Conservation (phyloP, 2,113 vertebrate genomes). For the Dendropsophus ebraccatus region DNA sequence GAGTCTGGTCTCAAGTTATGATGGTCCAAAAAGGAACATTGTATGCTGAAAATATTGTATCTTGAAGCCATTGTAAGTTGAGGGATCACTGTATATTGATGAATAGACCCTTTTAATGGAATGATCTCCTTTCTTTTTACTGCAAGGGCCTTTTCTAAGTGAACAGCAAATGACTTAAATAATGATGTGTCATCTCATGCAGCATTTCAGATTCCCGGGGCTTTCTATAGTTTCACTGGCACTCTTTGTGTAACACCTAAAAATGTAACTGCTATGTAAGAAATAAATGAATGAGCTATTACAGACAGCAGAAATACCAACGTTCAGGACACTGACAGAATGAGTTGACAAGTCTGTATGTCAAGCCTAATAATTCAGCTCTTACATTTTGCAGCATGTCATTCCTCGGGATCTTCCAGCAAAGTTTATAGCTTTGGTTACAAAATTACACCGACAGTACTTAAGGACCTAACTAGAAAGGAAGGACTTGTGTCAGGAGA, state of each 20-base stretch:
- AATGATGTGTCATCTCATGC: conserved; percentile 13
- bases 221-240: conserved; percentile 18
- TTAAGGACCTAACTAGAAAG: conserved; percentile 11
- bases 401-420: conserved; percentile 10
- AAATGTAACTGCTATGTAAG: conserved; percentile 33
- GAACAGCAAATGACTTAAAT: not conserved
- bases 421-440: conserved; percentile 20
- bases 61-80: too few species aligned
- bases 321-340: conserved; percentile 40
- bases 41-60: too few species aligned
- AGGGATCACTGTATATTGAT: too few species aligned
- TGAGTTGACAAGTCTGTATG: conserved; percentile 34
- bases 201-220: conserved; percentile 15
- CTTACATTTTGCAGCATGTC: conserved; percentile 26
- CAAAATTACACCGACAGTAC: conserved; percentile 8
- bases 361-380: conserved; percentile 50
- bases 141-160: not conserved
- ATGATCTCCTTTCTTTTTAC: not conserved
- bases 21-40: too few species aligned
- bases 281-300: conserved; percentile 47
- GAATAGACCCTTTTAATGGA: not conserved
- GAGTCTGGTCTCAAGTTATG: too few species aligned
- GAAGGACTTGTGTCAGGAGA: not conserved
- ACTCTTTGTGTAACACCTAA: conserved; percentile 35
- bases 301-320: conserved; percentile 37